Percentiles rank a stretch among this genome's conserved stretches.
Evolutionary conservation across 2,888 invertebrate species (phyloP).

Genomic region (Oligia strigilis): DNA sequence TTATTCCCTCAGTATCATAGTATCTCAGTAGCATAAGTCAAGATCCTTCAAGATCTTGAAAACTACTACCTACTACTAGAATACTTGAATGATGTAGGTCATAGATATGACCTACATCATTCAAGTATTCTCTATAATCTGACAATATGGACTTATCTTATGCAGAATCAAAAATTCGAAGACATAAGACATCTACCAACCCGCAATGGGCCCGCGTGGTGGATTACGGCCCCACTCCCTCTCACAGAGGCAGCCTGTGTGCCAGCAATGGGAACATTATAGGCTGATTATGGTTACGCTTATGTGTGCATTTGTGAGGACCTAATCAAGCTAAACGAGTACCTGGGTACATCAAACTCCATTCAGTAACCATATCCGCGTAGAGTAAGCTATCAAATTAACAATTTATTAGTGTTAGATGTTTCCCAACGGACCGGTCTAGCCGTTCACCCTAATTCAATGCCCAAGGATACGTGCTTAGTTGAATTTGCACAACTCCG

Average conservation of each 20-base stretch:
- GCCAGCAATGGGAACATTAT: background rate
- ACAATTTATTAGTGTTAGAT: conserved; percentile 58
- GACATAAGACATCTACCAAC: background rate
- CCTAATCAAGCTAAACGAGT: conserved; percentile 5
- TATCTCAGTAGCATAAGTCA: no score
- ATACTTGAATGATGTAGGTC: no score
- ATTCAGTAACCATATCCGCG: conserved; percentile 40
- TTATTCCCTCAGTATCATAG: no score
- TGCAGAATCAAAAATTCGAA: background rate
- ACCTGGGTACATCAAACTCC: conserved; percentile 13
- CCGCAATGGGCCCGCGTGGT: background rate
- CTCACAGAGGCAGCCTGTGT: background rate
- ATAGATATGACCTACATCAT: background rate
- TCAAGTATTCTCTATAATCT: background rate
- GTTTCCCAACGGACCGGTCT: conserved; percentile 68
- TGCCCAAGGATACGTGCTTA: conserved; percentile 75
- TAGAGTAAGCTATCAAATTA: conserved; percentile 61
- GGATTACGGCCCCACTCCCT: background rate
- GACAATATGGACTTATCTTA: background rate
- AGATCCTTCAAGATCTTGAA: no score
- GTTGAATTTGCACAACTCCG: conserved; percentile 72
- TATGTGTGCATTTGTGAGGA: background rate
- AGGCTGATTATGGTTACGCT: no score
- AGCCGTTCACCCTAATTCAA: conserved; percentile 76
- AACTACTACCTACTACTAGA: no score